Evolutionary conservation across 2,888 invertebrate species (phyloP).

Genomic region (Drosophila mercatorum): DNA sequence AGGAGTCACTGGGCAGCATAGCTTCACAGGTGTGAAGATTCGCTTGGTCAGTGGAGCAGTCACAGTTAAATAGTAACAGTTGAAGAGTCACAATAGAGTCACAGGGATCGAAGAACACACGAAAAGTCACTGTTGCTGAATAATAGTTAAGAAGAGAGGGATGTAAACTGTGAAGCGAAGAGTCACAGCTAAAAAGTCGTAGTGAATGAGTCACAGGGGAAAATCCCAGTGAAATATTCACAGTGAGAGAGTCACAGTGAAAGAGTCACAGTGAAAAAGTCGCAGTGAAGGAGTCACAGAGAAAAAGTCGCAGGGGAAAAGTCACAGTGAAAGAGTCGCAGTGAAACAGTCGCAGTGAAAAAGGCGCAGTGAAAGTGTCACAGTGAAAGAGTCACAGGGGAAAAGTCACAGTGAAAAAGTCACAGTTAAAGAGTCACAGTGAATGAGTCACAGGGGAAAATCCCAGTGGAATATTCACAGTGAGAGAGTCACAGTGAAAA

Average conservation of each 20-base stretch:
- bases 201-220: not conserved
- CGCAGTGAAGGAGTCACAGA: not conserved
- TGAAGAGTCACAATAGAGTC: not conserved
- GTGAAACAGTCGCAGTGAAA: not conserved
- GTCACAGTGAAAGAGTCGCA: not conserved
- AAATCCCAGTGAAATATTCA: not conserved
- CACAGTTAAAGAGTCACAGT: not conserved
- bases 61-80: no score
- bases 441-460: not conserved
- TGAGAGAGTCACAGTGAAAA: not conserved
- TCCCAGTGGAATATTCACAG: not conserved
- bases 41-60: no score
- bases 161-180: no score
- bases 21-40: not conserved
- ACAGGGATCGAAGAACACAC: not conserved
- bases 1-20: not conserved
- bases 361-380: no score
- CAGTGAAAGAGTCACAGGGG: not conserved
- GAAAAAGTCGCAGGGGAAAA: not conserved
- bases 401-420: not conserved
- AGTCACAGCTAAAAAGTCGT: not conserved
- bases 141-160: no score
- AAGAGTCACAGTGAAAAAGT: not conserved
- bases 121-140: no score
- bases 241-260: not conserved